Evolutionary conservation across 2,888 invertebrate species (phyloP).

Genomic region (Napeogenes sylphis): DNA sequence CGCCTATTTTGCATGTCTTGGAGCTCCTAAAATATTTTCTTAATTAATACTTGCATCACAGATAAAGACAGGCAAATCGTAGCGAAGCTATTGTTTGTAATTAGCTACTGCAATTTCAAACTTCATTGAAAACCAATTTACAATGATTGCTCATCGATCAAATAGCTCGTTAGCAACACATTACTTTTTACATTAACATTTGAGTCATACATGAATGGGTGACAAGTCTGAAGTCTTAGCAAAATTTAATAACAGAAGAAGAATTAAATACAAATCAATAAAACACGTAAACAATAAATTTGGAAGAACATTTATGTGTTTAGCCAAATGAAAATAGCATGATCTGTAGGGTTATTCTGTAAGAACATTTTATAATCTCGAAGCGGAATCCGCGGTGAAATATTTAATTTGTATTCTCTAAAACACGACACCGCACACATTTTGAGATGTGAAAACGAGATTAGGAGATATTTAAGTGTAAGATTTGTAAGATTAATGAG

Average conservation of each 20-base stretch:
- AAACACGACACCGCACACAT: too few species aligned
- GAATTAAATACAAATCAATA: too few species aligned
- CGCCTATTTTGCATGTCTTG: constrained; percentile 96
- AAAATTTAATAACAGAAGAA: too few species aligned
- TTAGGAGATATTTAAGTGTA: too few species aligned
- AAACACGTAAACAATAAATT: background rate
- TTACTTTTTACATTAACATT: background rate
- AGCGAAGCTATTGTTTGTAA: background rate
- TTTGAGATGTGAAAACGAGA: too few species aligned
- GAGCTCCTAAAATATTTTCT: constrained; percentile 79
- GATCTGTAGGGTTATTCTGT: too few species aligned
- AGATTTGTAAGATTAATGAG: too few species aligned
- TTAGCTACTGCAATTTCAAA: background rate
- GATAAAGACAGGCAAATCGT: background rate
- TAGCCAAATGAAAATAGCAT: constrained; percentile 25
- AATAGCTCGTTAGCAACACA: background rate
- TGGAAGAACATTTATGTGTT: background rate
- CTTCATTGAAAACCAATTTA: background rate
- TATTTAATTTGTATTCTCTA: too few species aligned
- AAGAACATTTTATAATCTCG: too few species aligned
- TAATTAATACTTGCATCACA: background rate
- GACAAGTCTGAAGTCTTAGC: too few species aligned
- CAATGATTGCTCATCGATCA: background rate
- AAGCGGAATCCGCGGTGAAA: too few species aligned
- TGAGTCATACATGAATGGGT: background rate